phyloP scores from a whole-genome alignment of 2,797 vertebrate genomes.

The Micropoecilia bifurca region DNA sequence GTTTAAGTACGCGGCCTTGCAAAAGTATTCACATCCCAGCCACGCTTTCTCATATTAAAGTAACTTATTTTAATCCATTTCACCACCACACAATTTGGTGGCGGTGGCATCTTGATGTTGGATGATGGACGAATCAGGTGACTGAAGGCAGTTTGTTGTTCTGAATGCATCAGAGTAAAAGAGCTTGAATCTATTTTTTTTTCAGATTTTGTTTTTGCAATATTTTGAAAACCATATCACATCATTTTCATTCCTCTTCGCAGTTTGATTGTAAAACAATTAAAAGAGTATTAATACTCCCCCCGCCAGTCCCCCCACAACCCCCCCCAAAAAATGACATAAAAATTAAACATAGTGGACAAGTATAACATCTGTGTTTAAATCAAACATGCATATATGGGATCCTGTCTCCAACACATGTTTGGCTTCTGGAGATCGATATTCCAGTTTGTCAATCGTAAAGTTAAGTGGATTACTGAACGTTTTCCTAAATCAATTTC shows the following conservation, averaged over 20 bases:
- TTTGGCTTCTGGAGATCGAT: slow-evolving; percentile 78
- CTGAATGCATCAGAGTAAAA: neutral
- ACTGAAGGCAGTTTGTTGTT: neutral
- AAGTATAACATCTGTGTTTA: slow-evolving; percentile 20
- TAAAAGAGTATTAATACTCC: neutral
- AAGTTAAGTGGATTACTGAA: slow-evolving; percentile 81
- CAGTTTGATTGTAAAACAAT: neutral
- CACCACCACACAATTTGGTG: neutral
- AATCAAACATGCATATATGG: slow-evolving; percentile 12
- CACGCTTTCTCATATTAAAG: neutral
- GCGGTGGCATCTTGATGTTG: neutral
- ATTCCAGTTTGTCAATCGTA: slow-evolving; percentile 67
- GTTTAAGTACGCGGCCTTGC: slow-evolving; percentile 13
- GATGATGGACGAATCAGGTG: neutral
- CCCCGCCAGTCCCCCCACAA: too few species aligned
- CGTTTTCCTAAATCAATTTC: slow-evolving; percentile 82
- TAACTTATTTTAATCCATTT: neutral
- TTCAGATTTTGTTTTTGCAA: neutral
- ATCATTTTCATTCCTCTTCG: neutral
- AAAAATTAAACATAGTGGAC: slow-evolving; percentile 6
- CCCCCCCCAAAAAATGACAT: too few species aligned
- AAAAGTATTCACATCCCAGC: neutral
- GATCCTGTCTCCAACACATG: slow-evolving; percentile 28
- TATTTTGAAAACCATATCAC: neutral
- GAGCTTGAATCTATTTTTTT: neutral